Evolutionary conservation across 2,888 invertebrate genomes (phyloP), one percentile per base, ranked within the genome.

Genomic region (Dryobotodes eremita): DNA sequence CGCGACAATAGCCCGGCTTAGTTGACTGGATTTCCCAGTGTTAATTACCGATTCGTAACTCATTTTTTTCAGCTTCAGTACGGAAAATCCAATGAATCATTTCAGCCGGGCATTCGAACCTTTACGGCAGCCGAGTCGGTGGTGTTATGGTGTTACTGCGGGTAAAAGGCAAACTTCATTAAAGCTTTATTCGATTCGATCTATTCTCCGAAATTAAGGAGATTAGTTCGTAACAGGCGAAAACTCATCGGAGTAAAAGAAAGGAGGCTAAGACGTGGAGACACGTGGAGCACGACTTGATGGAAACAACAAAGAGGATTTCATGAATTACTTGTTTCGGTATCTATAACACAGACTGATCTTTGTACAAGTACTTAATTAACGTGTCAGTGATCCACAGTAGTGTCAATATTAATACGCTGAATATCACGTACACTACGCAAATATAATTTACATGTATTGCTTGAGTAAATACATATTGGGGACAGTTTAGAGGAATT

Each of bases 11-110:
- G 88, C 86, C 71, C 71, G 82, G 91, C 90, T 92, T 93, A 92
- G 90, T 92, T 90, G 88, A 91, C 91, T 91, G 89, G 88, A 83
- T 90, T 88, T 86, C 86, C 85, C 89, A 79, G 88, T 92, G 94
- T 93, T 95, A 94, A 95, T 95, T 93, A 94, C 91, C 88, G 88
- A 92, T 91, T 90, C 89, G 88, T 89, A 82, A 86, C 86, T 86
- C 82, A 83, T 89, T 85, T 90, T 92, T 92, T 92, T 77, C 80
- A 61, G 81, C 75, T 84, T 83, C 79, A 79, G 66, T 89, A 83
- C 80, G 89, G 88, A 85, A 91, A 91, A 88, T 81, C 88, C 91
- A 89, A 89, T 93, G 90, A 93, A 91, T 94, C 93, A 92, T 89
- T 86, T 74, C 80, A 85, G 77, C 80, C 69, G 46, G 75, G 65